phyloP scores from a whole-genome alignment of 2,888 invertebrate genomes.

The Perithous albicinctus region DNA sequence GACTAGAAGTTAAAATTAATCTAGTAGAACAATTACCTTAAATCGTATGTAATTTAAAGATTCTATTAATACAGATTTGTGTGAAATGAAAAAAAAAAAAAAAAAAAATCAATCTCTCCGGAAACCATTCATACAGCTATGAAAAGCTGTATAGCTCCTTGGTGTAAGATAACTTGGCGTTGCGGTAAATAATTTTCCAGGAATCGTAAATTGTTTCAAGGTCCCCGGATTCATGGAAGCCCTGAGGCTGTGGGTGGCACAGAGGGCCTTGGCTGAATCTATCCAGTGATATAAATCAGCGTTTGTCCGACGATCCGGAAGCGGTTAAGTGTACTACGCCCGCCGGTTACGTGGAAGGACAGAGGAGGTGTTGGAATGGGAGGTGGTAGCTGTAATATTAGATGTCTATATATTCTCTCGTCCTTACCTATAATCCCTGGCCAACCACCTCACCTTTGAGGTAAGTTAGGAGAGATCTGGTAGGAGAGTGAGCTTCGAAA shows the following conservation, averaged over 20 bases:
- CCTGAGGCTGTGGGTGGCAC: conserved; percentile 17
- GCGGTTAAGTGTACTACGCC: conserved; percentile 42
- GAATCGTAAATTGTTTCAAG: conserved; percentile 60
- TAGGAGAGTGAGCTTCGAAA: not conserved
- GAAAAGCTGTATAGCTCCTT: not conserved
- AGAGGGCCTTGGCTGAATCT: conserved; percentile 30
- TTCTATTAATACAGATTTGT: not conserved
- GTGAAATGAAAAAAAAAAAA: not conserved
- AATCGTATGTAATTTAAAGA: no score
- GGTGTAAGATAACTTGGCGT: conserved; percentile 24
- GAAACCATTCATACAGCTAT: not conserved
- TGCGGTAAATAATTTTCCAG: conserved; percentile 56
- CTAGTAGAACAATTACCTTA: no score
- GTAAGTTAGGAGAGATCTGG: conserved; percentile 29
- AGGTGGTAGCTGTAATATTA: conserved; percentile 45
- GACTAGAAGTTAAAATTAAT: no score
- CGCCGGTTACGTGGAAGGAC: conserved; percentile 11
- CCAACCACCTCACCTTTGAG: conserved; percentile 38
- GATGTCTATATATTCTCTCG: conserved; percentile 14
- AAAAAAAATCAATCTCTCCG: not conserved
- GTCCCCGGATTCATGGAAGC: conserved; percentile 15
- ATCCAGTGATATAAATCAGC: conserved; percentile 62
- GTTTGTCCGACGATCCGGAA: conserved; percentile 58
- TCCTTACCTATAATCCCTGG: not conserved
- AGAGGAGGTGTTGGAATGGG: conserved; percentile 4